Conservation (phyloP, 2,113 vertebrate genomes). For the Rhodinocichla rosea region DNA sequence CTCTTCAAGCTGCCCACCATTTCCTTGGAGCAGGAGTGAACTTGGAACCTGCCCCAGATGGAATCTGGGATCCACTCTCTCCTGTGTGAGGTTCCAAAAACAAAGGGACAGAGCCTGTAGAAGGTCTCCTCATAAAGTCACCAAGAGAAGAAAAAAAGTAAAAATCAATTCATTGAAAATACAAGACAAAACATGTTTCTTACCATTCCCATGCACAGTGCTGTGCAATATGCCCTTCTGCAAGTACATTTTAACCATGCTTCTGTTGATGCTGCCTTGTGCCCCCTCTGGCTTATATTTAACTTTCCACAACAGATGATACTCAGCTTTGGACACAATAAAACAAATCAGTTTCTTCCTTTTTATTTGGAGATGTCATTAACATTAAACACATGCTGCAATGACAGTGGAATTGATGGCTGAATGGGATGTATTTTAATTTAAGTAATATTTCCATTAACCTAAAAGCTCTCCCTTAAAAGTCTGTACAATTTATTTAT, state of each 20-base stretch:
- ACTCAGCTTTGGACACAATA: neutral
- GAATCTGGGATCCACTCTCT: neutral
- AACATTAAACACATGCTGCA: slow-evolving; percentile 44
- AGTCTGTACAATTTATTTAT: slow-evolving; percentile 67
- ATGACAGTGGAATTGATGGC: slow-evolving; percentile 57
- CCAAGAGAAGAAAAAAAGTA: neutral
- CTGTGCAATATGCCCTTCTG: neutral
- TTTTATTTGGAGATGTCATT: slow-evolving; percentile 53
- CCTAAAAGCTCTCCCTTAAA: slow-evolving; percentile 68
- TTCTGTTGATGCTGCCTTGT: neutral
- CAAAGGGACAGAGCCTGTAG: neutral
- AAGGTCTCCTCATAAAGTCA: neutral
- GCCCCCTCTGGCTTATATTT: neutral
- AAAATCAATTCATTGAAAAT: neutral
- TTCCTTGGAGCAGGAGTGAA: neutral
- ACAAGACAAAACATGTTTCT: neutral
- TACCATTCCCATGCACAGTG: neutral
- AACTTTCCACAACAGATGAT: neutral
- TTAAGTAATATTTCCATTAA: slow-evolving; percentile 67
- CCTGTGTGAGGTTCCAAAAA: neutral
- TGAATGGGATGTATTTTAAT: slow-evolving; percentile 67
- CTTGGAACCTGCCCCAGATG: neutral
- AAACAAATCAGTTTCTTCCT: slow-evolving; percentile 15
- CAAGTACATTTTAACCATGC: neutral
- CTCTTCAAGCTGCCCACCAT: neutral